Percentiles rank a stretch among this genome's conserved stretches.
Conservation (phyloP, 2,888 invertebrate species). For the Cylloceria caligata region DNA sequence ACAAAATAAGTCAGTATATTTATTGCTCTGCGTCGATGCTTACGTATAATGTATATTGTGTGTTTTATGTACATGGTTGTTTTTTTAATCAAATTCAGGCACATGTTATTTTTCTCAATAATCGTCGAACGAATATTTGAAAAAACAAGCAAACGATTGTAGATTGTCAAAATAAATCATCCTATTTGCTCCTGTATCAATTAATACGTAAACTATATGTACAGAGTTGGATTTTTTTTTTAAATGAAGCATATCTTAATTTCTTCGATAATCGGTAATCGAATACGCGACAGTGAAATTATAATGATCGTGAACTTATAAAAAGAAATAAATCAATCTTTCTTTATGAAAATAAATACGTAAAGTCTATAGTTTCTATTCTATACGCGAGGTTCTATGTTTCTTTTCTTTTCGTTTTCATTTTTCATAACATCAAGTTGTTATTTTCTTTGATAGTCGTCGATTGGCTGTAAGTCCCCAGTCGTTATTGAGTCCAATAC, state of each 20-base stretch:
- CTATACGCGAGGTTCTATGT: neutral
- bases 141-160: neutral
- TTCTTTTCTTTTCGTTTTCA: neutral
- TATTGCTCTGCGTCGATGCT: conserved; percentile 26
- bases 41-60: conserved; percentile 20
- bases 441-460: conserved; percentile 81
- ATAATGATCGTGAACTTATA: neutral
- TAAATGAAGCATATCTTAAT: neutral
- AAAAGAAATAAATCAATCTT: conserved; percentile 4
- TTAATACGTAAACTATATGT: neutral
- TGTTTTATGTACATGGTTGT: conserved; percentile 2
- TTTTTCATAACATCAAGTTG: neutral
- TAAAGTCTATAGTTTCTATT: neutral
- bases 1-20: conserved; percentile 46
- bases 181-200: neutral
- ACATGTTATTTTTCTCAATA: neutral
- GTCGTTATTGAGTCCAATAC: conserved; percentile 88
- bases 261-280: neutral
- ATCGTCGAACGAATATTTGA: neutral
- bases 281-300: neutral
- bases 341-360: neutral
- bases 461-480: conserved; percentile 85
- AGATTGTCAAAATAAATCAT: neutral
- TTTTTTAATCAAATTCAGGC: neutral
- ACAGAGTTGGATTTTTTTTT: neutral